Evolutionary conservation across 2,888 invertebrate species (phyloP).

Genomic region (Catotricha subobsoleta): DNA sequence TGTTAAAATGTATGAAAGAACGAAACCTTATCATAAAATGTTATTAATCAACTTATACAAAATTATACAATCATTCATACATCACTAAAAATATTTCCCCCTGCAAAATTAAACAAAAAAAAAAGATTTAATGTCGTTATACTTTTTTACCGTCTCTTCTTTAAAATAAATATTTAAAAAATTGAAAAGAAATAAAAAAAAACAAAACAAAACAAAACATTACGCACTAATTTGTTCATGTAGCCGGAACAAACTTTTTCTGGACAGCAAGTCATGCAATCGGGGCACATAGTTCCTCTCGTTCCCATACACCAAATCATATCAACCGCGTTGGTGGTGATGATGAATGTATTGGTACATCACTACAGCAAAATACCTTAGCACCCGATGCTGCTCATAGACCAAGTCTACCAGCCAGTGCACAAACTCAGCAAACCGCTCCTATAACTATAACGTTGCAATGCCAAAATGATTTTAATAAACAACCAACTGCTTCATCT

Average conservation of each 20-base stretch:
- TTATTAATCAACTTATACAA: too few relatives aligned
- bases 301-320: conserved; percentile 33
- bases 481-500: not conserved
- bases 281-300: conserved; percentile 39
- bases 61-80: too few relatives aligned
- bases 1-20: too few relatives aligned
- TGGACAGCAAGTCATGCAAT: conserved; percentile 62
- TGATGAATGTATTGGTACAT: conserved; percentile 4
- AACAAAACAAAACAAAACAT: too few relatives aligned
- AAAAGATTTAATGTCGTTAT: too few relatives aligned
- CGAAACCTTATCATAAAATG: too few relatives aligned
- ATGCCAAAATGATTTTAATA: not conserved
- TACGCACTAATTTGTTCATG: not conserved
- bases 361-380: conserved; percentile 37
- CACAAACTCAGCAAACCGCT: conserved; percentile 17
- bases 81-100: too few relatives aligned
- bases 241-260: conserved; percentile 35
- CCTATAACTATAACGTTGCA: conserved; percentile 17
- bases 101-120: too few relatives aligned
- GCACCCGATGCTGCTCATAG: conserved; percentile 35
- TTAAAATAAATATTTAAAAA: too few relatives aligned
- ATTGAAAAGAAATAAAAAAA: too few relatives aligned
- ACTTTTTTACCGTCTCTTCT: too few relatives aligned
- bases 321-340: conserved; percentile 1
- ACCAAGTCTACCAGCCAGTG: conserved; percentile 30